Percentiles rank a stretch among this genome's conserved stretches.
These are phyloP conservation scores for Micoletzkya japonica DNA, from an alignment of 2,888 invertebrate genomes.

Conservation along the genomic window DNA sequence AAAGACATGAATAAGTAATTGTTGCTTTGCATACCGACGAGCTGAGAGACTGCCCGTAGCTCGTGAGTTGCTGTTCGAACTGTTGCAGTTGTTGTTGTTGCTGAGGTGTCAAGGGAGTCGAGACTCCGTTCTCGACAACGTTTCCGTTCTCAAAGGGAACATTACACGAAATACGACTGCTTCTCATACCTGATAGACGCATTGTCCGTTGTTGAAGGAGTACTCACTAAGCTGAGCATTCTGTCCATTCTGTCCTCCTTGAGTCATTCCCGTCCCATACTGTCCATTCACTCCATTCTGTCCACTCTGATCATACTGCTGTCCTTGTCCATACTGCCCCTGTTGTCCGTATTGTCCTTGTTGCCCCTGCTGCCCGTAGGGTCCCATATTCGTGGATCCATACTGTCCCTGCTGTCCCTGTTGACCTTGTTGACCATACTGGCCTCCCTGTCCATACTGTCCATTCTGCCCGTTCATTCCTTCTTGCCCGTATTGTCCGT, in stretches of 20 bases:
- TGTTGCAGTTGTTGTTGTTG: conserved; percentile 16
- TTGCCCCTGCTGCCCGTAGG: not conserved
- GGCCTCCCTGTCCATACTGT: not conserved
- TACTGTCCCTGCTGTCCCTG: not conserved
- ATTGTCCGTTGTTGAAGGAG: conserved; percentile 28
- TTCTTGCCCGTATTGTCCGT: conserved; percentile 10
- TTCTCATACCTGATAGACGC: conserved; percentile 17
- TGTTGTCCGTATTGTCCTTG: too few species aligned
- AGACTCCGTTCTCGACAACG: conserved; percentile 24
- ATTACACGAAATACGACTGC: not conserved
- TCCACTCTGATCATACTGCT: not conserved
- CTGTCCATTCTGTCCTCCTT: conserved; percentile 4
- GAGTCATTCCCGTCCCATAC: not conserved
- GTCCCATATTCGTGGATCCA: conserved; percentile 1
- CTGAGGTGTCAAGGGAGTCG: conserved; percentile 4
- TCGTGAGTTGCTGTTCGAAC: conserved; percentile 20
- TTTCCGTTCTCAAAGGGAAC: conserved; percentile 6
- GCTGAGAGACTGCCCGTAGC: conserved; percentile 19
- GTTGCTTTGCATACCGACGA: conserved; percentile 21
- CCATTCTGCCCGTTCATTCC: not conserved
- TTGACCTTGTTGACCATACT: not conserved
- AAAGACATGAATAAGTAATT: too few species aligned
- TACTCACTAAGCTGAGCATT: conserved; percentile 18
- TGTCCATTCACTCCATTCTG: not conserved
- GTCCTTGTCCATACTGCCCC: conserved; percentile 5